These are phyloP conservation scores for Embidobia sp. DNA, from an alignment of 2,888 invertebrate species.

Conservation along the genomic window DNA sequence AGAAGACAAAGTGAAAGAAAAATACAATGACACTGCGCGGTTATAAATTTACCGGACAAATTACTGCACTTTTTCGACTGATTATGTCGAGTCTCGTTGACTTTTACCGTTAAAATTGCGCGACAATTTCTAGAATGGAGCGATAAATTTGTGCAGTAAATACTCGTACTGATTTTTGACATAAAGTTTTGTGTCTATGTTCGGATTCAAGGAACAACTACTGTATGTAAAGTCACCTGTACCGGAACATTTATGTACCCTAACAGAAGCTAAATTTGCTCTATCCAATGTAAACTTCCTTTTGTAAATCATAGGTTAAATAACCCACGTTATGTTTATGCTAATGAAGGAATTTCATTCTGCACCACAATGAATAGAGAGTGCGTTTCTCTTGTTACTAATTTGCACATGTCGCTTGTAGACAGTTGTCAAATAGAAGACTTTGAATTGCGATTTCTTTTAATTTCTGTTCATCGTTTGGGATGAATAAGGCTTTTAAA, in stretches of 20 bases:
- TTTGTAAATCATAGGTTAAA: slow-evolving; percentile 65
- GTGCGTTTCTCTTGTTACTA: slow-evolving; percentile 61
- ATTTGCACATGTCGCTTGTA: slow-evolving; percentile 59
- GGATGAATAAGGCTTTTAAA: too few relatives aligned
- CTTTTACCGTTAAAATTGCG: too few relatives aligned
- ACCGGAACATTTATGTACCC: slow-evolving; percentile 54
- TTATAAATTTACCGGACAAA: slow-evolving; percentile 41
- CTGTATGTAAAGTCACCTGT: slow-evolving; percentile 60
- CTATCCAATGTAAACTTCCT: slow-evolving; percentile 63
- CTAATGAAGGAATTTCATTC: slow-evolving; percentile 64
- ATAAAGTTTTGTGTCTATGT: slow-evolving; percentile 11
- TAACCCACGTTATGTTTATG: slow-evolving; percentile 63
- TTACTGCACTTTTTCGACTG: slow-evolving; percentile 24
- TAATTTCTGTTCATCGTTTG: background rate
- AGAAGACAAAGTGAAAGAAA: slow-evolving; percentile 37
- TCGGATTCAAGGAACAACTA: slow-evolving; percentile 25
- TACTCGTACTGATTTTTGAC: slow-evolving; percentile 26
- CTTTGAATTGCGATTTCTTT: slow-evolving; percentile 21
- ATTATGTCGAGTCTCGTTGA: background rate
- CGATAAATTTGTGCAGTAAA: slow-evolving; percentile 1
- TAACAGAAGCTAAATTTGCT: slow-evolving; percentile 62
- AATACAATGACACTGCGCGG: slow-evolving; percentile 25
- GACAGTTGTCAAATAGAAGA: slow-evolving; percentile 50
- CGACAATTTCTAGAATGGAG: background rate
- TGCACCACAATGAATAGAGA: slow-evolving; percentile 58